These are phyloP conservation scores for Agapostemon virescens DNA, from an alignment of 2,888 invertebrate genomes.

Conservation along the genomic window DNA sequence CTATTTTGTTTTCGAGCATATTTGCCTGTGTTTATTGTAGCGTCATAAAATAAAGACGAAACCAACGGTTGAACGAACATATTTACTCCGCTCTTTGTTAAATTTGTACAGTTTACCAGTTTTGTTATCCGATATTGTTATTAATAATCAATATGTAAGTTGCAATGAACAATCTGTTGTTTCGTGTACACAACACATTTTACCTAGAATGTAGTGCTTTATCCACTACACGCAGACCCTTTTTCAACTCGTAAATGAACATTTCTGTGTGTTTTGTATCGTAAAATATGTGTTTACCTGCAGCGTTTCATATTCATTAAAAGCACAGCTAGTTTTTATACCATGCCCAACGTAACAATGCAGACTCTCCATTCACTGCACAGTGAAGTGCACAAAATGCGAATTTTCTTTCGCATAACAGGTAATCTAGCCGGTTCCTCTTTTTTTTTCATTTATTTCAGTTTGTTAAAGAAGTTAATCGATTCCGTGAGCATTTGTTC, in stretches of 20 bases:
- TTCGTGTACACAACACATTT: not conserved
- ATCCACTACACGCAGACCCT: not conserved
- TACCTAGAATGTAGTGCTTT: not conserved
- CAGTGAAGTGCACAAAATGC: not conserved
- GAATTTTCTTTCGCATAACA: constrained; percentile 1
- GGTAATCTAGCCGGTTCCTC: not conserved
- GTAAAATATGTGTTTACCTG: not conserved
- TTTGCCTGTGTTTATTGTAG: not conserved
- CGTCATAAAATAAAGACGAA: not conserved
- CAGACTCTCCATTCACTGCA: not conserved
- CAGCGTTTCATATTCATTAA: constrained; percentile 7
- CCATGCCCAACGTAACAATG: not conserved
- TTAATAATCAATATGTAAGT: constrained; percentile 1
- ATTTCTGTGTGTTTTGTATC: constrained; percentile 9
- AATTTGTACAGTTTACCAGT: not conserved
- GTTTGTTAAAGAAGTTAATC: not conserved
- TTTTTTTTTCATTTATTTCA: not conserved
- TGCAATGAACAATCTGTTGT: not conserved
- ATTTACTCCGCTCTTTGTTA: not conserved
- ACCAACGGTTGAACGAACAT: not conserved
- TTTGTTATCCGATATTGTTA: not conserved
- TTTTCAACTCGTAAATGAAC: not conserved
- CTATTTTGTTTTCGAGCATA: not conserved
- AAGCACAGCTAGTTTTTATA: constrained; percentile 2
- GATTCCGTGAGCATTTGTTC: not conserved